These are phyloP conservation scores for Silurus lanzhouensis DNA, from an alignment of 2,797 vertebrate genomes.

Conservation along the genomic window DNA sequence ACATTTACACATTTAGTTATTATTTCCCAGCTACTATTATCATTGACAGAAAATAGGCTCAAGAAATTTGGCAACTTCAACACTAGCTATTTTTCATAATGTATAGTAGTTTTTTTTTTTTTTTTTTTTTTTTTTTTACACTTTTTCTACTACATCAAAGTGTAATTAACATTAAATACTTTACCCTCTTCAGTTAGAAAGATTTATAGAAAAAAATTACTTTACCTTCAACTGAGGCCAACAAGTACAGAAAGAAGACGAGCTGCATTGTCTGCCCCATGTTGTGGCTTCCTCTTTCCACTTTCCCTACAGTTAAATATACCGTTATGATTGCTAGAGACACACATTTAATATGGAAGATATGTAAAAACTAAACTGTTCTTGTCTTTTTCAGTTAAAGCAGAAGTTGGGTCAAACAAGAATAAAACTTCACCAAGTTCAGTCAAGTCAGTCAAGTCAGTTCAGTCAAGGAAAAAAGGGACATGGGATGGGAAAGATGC, in stretches of 20 bases:
- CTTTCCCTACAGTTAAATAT: no score
- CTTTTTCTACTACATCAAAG: background rate
- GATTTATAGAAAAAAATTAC: background rate
- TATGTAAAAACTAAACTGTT: background rate
- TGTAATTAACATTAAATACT: background rate
- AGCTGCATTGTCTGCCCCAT: background rate
- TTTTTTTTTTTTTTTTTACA: background rate
- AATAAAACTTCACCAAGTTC: background rate
- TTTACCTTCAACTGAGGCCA: background rate
- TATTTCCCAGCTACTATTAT: background rate
- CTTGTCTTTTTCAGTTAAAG: background rate
- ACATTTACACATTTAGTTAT: background rate
- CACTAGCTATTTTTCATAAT: background rate
- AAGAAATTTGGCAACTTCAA: background rate
- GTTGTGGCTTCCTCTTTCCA: background rate
- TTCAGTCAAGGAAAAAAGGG: background rate
- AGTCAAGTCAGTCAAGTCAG: no score
- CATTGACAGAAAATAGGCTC: background rate
- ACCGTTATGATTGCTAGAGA: background rate
- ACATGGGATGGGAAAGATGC: background rate
- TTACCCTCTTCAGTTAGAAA: background rate
- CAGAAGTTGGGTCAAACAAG: background rate
- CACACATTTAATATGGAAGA: background rate
- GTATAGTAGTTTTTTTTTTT: background rate
- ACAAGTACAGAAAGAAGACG: background rate